Evolutionary conservation across 2,797 vertebrate genomes (phyloP), one percentile per base, ranked within the genome.

Genomic region (Emys orbicularis): DNA sequence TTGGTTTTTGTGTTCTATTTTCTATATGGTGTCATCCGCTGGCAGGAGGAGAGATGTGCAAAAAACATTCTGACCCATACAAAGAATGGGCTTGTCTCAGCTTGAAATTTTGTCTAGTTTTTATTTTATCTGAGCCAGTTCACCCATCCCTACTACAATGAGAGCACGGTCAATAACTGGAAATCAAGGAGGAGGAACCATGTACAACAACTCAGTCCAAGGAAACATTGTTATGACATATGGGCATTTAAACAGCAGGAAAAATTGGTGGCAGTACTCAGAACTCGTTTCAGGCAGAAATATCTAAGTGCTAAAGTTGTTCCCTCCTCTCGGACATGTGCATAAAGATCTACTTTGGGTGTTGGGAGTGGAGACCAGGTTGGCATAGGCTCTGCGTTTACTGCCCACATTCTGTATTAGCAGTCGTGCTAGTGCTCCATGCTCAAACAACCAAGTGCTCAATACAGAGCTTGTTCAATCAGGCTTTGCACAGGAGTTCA

Each of bases 361-460:
- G 56, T 47, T 41, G 41, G 27, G 74, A 77, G 15, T 49, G 12
- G 44, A 21, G 44, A 47, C 44, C 31, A 77, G 81, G 31, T 89
- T 37, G 52, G 61, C 80, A 74, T 77, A 90, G 47, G 7, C 84
- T 68, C 34, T 0, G 0, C 79, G 44, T 50, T 52, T 83, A n/a
- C 50, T 86, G 44, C 41, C 21, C 37, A 21, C 0, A 0, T n/a
- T 29, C 49, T 59, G 6, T 4, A 29, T 53, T 65, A 81, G 7
- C 81, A 95, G 44, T 31, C 34, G 1, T 1, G 7, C 29, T 81
- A 47, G 25, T 44, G 6, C 27, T 49, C 13, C 13, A 16, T 31
- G 27, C 23, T 77, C 6, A 81, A 34, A 9, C 15, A 19, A 31
- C 65, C 57, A 87, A 81, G 49, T 79, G 15, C 31, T 23, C 25